These are phyloP conservation scores for Spea bombifrons DNA, from an alignment of 2,113 vertebrate genomes.

Conservation along the genomic window DNA sequence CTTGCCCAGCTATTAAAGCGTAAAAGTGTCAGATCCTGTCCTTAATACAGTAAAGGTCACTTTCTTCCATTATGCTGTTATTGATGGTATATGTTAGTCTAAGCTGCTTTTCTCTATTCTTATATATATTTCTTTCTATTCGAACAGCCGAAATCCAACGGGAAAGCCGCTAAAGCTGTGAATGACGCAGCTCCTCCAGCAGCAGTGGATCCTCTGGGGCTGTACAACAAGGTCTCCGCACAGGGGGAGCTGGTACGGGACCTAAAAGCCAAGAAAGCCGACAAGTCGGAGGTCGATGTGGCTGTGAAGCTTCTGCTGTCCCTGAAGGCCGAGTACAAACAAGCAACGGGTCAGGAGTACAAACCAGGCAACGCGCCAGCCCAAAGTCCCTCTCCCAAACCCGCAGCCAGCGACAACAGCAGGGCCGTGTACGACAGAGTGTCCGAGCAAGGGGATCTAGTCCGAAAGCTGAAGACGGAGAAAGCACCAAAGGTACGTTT, in stretches of 20 bases:
- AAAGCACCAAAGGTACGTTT: conserved; percentile 70
- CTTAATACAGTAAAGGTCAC: too few relatives aligned
- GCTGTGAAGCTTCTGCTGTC: conserved; percentile 83
- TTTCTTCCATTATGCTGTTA: too few relatives aligned
- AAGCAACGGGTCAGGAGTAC: conserved; percentile 85
- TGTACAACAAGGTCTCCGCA: conserved; percentile 74
- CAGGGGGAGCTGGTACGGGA: conserved; percentile 86
- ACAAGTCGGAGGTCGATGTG: conserved; percentile 85
- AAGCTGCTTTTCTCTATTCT: neutral
- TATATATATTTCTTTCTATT: neutral
- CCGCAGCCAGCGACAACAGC: neutral
- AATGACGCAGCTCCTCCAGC: conserved; percentile 34
- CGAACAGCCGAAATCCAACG: conserved; percentile 56
- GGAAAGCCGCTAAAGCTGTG: conserved; percentile 42
- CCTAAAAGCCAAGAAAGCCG: conserved; percentile 82
- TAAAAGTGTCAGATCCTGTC: too few relatives aligned
- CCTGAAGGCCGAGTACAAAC: conserved; percentile 87
- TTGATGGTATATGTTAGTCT: too few relatives aligned
- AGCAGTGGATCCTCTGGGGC: conserved; percentile 50
- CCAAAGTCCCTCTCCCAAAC: conserved; percentile 27
- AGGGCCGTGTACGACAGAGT: conserved; percentile 65
- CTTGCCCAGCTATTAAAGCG: too few relatives aligned
- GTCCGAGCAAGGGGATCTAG: conserved; percentile 74
- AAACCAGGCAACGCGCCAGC: conserved; percentile 69
- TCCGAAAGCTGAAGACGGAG: conserved; percentile 73